Percentiles rank a stretch among this genome's conserved stretches.
phyloP scores from a whole-genome alignment of 2,113 vertebrate genomes.

The Clarias magur region DNA sequence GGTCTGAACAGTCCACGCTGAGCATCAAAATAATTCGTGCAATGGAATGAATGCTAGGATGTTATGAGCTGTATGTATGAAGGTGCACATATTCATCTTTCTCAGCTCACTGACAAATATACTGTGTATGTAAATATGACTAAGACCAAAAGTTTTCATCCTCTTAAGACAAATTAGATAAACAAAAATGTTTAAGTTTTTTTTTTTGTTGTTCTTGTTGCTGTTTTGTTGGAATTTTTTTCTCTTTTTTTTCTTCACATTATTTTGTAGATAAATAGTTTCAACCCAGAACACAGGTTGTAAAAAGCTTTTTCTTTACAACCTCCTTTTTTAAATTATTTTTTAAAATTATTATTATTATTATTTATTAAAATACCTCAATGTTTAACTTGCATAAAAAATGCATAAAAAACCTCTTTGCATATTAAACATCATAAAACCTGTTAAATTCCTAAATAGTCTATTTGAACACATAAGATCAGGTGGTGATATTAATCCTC shows the following conservation, averaged over 20 bases:
- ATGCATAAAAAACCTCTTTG: background rate
- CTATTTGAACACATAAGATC: background rate
- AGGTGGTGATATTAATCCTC: slow-evolving; percentile 11
- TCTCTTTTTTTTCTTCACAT: background rate
- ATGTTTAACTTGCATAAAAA: too few relatives aligned
- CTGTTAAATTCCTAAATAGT: background rate
- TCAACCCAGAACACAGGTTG: background rate
- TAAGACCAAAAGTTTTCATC: background rate
- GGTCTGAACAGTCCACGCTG: background rate
- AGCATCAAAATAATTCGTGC: background rate
- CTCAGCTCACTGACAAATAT: background rate
- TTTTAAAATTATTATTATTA: too few relatives aligned
- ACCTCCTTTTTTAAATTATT: background rate
- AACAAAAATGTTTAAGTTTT: background rate
- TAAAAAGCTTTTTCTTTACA: background rate
- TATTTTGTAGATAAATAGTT: background rate
- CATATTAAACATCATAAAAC: background rate
- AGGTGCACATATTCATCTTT: background rate
- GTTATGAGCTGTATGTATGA: background rate
- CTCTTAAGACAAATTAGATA: background rate
- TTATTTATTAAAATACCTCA: too few relatives aligned
- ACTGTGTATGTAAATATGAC: background rate
- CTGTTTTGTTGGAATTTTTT: background rate
- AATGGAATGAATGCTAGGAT: background rate
- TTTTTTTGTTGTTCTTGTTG: background rate